Percentiles rank a stretch among this genome's conserved stretches.
Conservation (phyloP, 2,797 vertebrate species). For the Furcifer pardalis region DNA sequence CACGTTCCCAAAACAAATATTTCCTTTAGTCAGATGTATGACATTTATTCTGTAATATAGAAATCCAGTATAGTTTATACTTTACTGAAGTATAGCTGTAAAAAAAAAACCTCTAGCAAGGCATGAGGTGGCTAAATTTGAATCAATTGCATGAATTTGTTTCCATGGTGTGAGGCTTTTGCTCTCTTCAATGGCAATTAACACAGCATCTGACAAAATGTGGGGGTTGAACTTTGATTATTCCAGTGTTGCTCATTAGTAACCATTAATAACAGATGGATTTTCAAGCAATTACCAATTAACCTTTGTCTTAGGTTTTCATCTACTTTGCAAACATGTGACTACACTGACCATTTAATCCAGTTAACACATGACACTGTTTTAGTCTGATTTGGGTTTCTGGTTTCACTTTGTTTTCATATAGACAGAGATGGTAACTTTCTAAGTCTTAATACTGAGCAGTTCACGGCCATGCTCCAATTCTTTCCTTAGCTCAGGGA, state of each 20-base stretch:
- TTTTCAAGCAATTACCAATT: slow-evolving; percentile 71
- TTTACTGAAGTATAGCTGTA: slow-evolving; percentile 53
- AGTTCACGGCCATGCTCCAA: neutral
- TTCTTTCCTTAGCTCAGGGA: neutral
- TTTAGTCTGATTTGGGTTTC: slow-evolving; percentile 44
- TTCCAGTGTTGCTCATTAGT: slow-evolving; percentile 72
- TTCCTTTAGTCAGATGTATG: slow-evolving; percentile 49
- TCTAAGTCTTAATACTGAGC: neutral
- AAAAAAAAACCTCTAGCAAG: slow-evolving; percentile 65
- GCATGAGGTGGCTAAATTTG: slow-evolving; percentile 55
- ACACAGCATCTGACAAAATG: slow-evolving; percentile 72
- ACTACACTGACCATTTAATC: slow-evolving; percentile 38
- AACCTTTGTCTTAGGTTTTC: slow-evolving; percentile 65
- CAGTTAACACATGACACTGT: slow-evolving; percentile 49
- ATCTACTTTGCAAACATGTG: slow-evolving; percentile 46
- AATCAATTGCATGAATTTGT: slow-evolving; percentile 75
- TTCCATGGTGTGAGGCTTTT: slow-evolving; percentile 67
- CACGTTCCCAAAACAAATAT: slow-evolving; percentile 49
- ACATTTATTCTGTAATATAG: slow-evolving; percentile 43
- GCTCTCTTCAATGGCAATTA: slow-evolving; percentile 73
- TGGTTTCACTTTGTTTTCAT: slow-evolving; percentile 25
- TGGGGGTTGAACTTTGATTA: slow-evolving; percentile 71
- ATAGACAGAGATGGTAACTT: slow-evolving; percentile 13
- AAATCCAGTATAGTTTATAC: slow-evolving; percentile 39
- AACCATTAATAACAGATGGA: slow-evolving; percentile 74